A percentile compares a stretch with the other conserved stretches of the same genome.
Conservation (phyloP, 2,888 invertebrate genomes). For the Agrenia bidenticulata region DNA sequence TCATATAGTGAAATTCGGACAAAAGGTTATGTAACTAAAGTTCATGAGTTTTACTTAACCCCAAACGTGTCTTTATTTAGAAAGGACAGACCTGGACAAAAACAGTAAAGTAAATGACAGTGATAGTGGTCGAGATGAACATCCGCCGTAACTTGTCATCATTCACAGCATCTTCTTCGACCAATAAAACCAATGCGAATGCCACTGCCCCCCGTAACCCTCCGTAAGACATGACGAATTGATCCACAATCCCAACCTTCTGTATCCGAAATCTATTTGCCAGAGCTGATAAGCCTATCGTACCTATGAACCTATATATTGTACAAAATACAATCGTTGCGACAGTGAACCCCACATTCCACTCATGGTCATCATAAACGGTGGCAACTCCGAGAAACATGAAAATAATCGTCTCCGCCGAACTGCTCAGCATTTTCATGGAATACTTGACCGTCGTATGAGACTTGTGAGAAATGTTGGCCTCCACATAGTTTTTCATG, state of each 20-base stretch:
- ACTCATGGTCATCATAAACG: conserved; percentile 85
- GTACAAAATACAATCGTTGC: conserved; percentile 92
- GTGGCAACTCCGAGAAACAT: conserved; percentile 99
- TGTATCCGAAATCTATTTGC: conserved; percentile 90
- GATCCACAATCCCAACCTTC: conserved; percentile 76
- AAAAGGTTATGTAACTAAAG: too few species aligned
- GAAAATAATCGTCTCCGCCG: conserved; percentile 97
- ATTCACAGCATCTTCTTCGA: conserved; percentile 78
- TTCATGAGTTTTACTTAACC: too few species aligned
- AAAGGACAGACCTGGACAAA: conserved; percentile 77
- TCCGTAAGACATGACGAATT: conserved; percentile 64
- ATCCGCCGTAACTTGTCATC: conserved; percentile 63
- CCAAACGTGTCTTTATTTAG: too few species aligned
- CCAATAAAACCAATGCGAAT: conserved; percentile 87
- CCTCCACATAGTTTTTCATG: conserved; percentile 98
- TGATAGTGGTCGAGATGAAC: conserved; percentile 96
- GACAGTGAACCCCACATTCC: conserved; percentile 94
- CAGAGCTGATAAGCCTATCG: conserved; percentile 81
- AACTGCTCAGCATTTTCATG: conserved; percentile 97
- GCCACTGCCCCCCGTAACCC: conserved; percentile 93
- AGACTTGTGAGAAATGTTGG: conserved; percentile 95
- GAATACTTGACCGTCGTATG: conserved; percentile 98
- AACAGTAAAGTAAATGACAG: conserved; percentile 98
- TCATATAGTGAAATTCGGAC: too few species aligned
- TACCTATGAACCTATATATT: conserved; percentile 89